phyloP scores from a whole-genome alignment of 2,797 vertebrate species.

The Neostethus bicornis region DNA sequence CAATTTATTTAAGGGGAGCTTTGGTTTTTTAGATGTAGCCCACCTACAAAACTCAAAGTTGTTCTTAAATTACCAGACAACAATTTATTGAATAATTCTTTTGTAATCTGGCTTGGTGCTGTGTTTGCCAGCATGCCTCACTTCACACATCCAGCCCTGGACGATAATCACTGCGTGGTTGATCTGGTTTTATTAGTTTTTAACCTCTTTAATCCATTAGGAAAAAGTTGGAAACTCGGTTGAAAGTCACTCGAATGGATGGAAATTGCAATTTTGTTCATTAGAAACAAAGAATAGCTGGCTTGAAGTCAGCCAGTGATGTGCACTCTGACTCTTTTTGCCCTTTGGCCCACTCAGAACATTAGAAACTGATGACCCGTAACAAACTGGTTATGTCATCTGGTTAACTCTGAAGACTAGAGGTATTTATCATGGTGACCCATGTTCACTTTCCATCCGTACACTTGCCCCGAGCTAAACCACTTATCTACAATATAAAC shows the following conservation, averaged over 20 bases:
- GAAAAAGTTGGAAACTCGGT: too few relatives aligned
- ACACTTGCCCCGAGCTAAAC: too few relatives aligned
- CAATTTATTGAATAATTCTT: slow-evolving; percentile 15
- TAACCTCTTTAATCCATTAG: neutral
- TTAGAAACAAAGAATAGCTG: slow-evolving; percentile 6
- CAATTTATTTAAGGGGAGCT: slow-evolving; percentile 24
- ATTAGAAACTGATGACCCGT: slow-evolving; percentile 29
- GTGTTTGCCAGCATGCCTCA: slow-evolving; percentile 8
- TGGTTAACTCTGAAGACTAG: neutral
- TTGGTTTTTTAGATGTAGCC: slow-evolving; percentile 18
- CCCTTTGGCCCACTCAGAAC: neutral
- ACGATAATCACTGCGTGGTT: slow-evolving; percentile 16
- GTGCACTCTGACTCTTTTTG: slow-evolving; percentile 27
- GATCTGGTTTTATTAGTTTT: neutral
- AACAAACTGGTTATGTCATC: slow-evolving; percentile 18
- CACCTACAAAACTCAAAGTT: slow-evolving; percentile 31
- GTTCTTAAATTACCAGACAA: slow-evolving; percentile 8
- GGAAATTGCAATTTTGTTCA: neutral
- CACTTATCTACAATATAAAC: too few relatives aligned
- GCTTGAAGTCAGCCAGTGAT: slow-evolving; percentile 7
- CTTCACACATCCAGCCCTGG: slow-evolving; percentile 6
- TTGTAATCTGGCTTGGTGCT: slow-evolving; percentile 4
- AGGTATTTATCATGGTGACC: neutral
- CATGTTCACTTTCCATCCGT: slow-evolving; percentile 5
- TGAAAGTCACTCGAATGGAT: neutral